Percentiles rank a stretch among this genome's conserved stretches.
phyloP scores from a whole-genome alignment of 2,888 invertebrate species.

The Stenchaetothrips biformis region DNA sequence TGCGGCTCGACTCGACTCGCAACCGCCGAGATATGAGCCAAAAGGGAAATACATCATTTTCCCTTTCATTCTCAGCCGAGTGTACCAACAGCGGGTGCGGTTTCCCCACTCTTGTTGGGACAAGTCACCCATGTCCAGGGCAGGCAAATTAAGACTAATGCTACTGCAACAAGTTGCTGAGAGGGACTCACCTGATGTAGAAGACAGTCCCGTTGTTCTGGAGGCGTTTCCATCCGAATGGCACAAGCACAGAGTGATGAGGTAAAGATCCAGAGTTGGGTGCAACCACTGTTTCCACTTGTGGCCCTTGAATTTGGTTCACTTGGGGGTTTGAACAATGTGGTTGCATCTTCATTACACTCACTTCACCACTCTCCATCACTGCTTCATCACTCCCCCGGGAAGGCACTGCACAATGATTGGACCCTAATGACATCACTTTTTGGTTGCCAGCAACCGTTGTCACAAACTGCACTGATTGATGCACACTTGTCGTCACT shows the following conservation, averaged over 20 bases:
- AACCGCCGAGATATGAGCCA: no score
- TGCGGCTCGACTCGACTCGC: no score
- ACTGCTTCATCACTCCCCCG: not conserved
- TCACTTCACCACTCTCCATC: not conserved
- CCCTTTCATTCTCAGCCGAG: no score
- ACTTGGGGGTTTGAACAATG: not conserved
- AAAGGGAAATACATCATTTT: no score
- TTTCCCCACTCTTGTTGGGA: no score
- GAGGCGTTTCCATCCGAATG: constrained; percentile 73
- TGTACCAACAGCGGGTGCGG: no score
- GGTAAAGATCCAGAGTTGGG: not conserved
- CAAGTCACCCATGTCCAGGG: no score
- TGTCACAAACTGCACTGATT: not conserved
- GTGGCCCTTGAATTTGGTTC: not conserved
- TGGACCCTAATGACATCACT: not conserved
- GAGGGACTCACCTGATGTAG: constrained; percentile 65
- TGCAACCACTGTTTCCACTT: not conserved
- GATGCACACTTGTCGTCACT: constrained; percentile 26
- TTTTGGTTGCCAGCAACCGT: not conserved
- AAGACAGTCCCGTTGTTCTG: constrained; percentile 65
- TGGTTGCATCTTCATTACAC: not conserved
- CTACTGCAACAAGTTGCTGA: not conserved
- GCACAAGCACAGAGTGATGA: constrained; percentile 51
- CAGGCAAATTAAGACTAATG: no score
- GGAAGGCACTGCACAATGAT: not conserved